These are phyloP conservation scores for Leptoclinus maculatus DNA, from an alignment of 2,797 vertebrate species.

Conservation along the genomic window DNA sequence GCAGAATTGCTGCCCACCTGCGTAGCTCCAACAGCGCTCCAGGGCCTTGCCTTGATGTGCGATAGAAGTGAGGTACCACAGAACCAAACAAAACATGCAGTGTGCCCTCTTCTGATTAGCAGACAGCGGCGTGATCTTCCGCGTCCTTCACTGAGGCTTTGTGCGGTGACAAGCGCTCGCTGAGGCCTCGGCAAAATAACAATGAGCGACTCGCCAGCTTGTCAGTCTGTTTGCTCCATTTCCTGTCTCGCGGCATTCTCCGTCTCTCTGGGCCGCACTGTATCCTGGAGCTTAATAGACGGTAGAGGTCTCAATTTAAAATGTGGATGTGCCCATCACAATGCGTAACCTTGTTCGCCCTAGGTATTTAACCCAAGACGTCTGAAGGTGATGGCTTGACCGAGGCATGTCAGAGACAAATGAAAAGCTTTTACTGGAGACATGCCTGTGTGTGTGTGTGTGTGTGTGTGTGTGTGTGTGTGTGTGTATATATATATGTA, in stretches of 20 bases:
- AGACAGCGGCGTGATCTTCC: conserved; percentile 62
- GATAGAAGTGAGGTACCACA: conserved; percentile 55
- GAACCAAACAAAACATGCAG: conserved; percentile 56
- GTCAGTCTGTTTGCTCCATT: conserved; percentile 71
- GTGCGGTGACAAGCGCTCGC: conserved; percentile 42
- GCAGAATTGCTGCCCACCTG: conserved; percentile 66
- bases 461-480: conserved; percentile 10
- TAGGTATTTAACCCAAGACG: conserved; percentile 74
- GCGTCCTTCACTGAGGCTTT: conserved; percentile 64
- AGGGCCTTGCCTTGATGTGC: conserved; percentile 71
- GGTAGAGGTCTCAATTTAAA: conserved; percentile 74
- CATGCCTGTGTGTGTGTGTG: conserved; percentile 42
- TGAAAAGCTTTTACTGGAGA: conserved; percentile 77
- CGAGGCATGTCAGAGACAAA: conserved; percentile 71
- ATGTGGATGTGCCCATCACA: conserved; percentile 72
- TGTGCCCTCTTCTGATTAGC: conserved; percentile 62
- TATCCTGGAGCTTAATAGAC: conserved; percentile 72
- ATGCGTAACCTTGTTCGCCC: conserved; percentile 67
- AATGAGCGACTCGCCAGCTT: conserved; percentile 61
- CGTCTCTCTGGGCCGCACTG: conserved; percentile 48
- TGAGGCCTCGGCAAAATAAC: conserved; percentile 60
- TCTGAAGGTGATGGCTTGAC: conserved; percentile 69
- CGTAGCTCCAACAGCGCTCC: conserved; percentile 47
- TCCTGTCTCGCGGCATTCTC: conserved; percentile 54
- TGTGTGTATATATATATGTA: neutral